Conservation (phyloP, 1,140 invertebrate genomes). For the Tetramorium parvispinum region DNA sequence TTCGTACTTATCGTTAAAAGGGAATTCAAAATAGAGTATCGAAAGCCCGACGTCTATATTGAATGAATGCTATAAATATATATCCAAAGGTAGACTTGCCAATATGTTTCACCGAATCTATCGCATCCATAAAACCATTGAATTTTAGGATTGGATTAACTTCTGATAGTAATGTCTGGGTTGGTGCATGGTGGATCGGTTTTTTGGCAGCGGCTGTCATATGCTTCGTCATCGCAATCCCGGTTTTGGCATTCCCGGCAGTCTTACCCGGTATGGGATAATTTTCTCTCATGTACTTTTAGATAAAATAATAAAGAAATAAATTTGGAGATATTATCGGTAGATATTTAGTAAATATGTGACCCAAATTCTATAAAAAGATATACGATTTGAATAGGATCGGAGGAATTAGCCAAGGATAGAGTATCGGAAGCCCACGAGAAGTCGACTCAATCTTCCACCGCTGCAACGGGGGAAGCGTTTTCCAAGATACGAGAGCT, state of each 20-base stretch:
- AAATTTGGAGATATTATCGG: background rate
- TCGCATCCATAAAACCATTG: background rate
- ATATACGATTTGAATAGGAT: constrained; percentile 82
- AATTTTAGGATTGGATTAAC: constrained; percentile 88
- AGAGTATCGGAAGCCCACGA: constrained; percentile 90
- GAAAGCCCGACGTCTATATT: background rate
- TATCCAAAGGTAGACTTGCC: background rate
- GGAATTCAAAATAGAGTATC: constrained; percentile 4
- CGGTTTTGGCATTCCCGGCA: constrained; percentile 90
- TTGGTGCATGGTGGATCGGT: constrained; percentile 95
- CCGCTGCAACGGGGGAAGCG: constrained; percentile 82
- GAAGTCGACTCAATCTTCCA: constrained; percentile 57
- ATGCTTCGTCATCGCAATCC: constrained; percentile 89
- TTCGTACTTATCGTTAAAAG: background rate
- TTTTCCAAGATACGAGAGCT: constrained; percentile 89
- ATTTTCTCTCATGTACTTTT: background rate
- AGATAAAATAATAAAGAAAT: background rate
- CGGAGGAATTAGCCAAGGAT: constrained; percentile 88
- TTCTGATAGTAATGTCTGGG: constrained; percentile 91
- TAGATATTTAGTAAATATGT: background rate
- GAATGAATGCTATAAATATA: constrained; percentile 15
- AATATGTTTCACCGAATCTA: background rate
- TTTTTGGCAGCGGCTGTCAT: constrained; percentile 90
- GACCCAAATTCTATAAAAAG: background rate
- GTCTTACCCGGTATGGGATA: constrained; percentile 88